phyloP scores from a whole-genome alignment of 1,140 invertebrate species.

The Triops cancriformis region DNA sequence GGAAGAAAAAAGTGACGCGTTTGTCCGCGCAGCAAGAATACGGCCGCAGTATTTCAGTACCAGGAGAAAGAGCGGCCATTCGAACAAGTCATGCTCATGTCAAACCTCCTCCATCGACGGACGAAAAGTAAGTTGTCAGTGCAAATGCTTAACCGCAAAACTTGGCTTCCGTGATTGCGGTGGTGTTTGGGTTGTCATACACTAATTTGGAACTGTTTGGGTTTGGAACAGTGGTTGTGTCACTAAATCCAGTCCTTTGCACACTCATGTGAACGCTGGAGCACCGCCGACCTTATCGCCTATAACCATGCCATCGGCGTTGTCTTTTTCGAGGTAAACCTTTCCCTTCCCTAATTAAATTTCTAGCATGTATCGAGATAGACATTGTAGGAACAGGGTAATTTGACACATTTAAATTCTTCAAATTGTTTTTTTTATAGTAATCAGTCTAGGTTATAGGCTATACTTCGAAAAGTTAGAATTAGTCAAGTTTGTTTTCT shows the following conservation, averaged over 20 bases:
- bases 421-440: too few relatives aligned
- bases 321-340: conserved; percentile 63
- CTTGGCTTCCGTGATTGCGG: neutral
- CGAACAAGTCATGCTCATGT: conserved; percentile 33
- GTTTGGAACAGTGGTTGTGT: neutral
- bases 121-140: conserved; percentile 36
- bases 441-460: too few relatives aligned
- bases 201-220: neutral
- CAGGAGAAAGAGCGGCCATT: conserved; percentile 54
- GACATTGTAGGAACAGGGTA: too few relatives aligned
- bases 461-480: too few relatives aligned
- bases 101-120: conserved; percentile 34
- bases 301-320: conserved; percentile 60
- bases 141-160: neutral
- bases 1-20: conserved; percentile 55
- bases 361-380: neutral
- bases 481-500: too few relatives aligned
- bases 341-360: too few relatives aligned
- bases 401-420: too few relatives aligned
- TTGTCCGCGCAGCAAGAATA: conserved; percentile 58
- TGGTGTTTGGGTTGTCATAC: neutral
- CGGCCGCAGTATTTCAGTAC: conserved; percentile 73
- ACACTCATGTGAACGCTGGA: conserved; percentile 34
- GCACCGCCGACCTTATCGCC: conserved; percentile 57
- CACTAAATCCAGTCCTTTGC: conserved; percentile 45